phyloP scores from a whole-genome alignment of 2,888 invertebrate species.

The Polyploca ridens region DNA sequence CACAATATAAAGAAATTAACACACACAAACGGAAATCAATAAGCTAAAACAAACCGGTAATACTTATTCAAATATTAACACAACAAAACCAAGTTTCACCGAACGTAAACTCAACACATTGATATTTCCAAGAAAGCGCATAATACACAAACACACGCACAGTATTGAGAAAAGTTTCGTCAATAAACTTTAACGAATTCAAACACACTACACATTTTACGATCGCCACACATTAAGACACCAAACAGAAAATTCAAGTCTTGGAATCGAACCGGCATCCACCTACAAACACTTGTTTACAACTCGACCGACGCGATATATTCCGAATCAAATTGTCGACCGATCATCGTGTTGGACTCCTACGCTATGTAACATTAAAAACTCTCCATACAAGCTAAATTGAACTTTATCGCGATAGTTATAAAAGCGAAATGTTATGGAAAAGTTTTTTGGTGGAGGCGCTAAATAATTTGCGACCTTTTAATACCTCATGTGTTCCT shows the following conservation, averaged over 20 bases:
- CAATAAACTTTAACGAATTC: conserved; percentile 44
- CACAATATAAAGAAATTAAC: too few species aligned
- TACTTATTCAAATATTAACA: too few species aligned
- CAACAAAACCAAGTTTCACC: too few species aligned
- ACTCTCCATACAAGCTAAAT: conserved; percentile 27
- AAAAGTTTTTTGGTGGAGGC: conserved; percentile 24
- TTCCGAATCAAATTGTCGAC: conserved; percentile 77
- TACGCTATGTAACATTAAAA: conserved; percentile 53
- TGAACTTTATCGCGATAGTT: conserved; percentile 26
- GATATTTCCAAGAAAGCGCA: too few species aligned
- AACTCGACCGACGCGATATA: conserved; percentile 68
- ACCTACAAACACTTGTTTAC: conserved; percentile 74
- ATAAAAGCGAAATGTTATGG: conserved; percentile 31
- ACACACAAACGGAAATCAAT: too few species aligned
- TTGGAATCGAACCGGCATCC: conserved; percentile 67
- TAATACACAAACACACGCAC: background rate
- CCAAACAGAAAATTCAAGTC: conserved; percentile 58
- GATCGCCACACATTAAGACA: conserved; percentile 55
- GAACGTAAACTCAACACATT: too few species aligned
- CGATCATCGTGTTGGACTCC: conserved; percentile 75
- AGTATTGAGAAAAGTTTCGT: conserved; percentile 17
- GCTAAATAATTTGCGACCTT: conserved; percentile 70
- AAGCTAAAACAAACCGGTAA: too few species aligned
- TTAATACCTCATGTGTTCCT: conserved; percentile 64
- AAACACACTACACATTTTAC: conserved; percentile 48